phyloP scores from a whole-genome alignment of 1,140 invertebrate species.

The Caerostris extrusa region DNA sequence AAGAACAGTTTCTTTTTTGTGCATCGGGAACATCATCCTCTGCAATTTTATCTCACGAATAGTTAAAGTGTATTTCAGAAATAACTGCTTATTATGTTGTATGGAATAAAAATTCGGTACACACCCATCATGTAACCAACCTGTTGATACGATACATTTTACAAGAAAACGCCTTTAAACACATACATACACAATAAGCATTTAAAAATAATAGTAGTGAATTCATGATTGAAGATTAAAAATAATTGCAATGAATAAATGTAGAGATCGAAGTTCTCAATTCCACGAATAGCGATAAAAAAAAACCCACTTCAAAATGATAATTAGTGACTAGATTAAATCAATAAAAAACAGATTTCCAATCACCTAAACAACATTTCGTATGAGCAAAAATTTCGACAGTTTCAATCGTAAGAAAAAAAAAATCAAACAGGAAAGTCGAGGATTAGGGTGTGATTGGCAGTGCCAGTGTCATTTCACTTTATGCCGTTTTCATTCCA shows the following conservation, averaged over 20 bases:
- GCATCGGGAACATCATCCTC: too few species aligned
- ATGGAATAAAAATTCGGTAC: too few species aligned
- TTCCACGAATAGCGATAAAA: neutral
- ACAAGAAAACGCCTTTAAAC: too few species aligned
- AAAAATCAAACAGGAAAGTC: neutral
- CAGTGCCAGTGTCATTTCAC: constrained; percentile 2
- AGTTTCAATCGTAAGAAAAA: neutral
- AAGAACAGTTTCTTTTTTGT: too few species aligned
- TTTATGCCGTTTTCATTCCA: constrained; percentile 36
- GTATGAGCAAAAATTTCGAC: neutral
- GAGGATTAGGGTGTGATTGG: neutral
- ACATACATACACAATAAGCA: too few species aligned
- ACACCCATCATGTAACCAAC: too few species aligned
- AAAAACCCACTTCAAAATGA: neutral
- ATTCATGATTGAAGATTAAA: neutral
- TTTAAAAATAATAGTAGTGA: too few species aligned
- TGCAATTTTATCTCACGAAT: too few species aligned
- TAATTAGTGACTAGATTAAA: neutral
- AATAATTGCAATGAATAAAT: neutral
- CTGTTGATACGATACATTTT: too few species aligned
- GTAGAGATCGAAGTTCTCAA: neutral
- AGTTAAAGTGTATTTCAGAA: too few species aligned
- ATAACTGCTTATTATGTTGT: neutral
- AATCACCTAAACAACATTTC: neutral
- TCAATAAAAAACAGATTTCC: too few species aligned